These are phyloP conservation scores for Sebastes kiyomatsui DNA, from an alignment of 2,797 vertebrate genomes.

Conservation along the genomic window DNA sequence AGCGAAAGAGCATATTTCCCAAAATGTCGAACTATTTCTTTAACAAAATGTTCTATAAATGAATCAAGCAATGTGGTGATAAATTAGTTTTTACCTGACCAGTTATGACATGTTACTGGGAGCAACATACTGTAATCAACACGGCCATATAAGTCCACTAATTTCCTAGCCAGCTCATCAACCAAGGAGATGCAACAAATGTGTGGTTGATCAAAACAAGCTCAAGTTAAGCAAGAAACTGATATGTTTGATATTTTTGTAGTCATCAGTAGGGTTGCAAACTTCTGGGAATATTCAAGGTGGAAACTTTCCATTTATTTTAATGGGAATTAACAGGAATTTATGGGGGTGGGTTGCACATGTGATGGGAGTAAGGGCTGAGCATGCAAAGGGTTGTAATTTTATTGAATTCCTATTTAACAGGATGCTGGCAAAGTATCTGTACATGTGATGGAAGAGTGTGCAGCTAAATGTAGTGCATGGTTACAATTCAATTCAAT, in stretches of 20 bases:
- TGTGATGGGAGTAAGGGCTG: too few species aligned
- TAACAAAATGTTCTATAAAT: background rate
- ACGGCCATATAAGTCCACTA: background rate
- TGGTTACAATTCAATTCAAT: background rate
- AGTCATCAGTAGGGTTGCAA: background rate
- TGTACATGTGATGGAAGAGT: too few species aligned
- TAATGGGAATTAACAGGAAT: background rate
- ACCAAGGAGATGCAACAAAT: background rate
- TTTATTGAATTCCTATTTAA: too few species aligned
- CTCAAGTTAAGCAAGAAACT: background rate
- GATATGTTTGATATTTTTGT: background rate
- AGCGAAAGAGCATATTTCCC: background rate
- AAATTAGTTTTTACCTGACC: background rate
- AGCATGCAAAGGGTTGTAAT: too few species aligned
- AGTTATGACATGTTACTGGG: background rate
- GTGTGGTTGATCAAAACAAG: background rate
- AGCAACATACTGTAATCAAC: background rate
- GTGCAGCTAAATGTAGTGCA: background rate
- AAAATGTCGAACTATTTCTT: background rate
- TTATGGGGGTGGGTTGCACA: too few species aligned
- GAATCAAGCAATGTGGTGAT: background rate
- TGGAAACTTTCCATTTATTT: background rate
- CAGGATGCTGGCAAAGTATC: too few species aligned
- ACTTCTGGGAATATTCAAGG: background rate
- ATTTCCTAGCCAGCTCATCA: background rate